Percentiles rank a stretch among this genome's conserved stretches.
phyloP scores from a whole-genome alignment of 2,113 vertebrate species.

The Cyprinodon variegatus region DNA sequence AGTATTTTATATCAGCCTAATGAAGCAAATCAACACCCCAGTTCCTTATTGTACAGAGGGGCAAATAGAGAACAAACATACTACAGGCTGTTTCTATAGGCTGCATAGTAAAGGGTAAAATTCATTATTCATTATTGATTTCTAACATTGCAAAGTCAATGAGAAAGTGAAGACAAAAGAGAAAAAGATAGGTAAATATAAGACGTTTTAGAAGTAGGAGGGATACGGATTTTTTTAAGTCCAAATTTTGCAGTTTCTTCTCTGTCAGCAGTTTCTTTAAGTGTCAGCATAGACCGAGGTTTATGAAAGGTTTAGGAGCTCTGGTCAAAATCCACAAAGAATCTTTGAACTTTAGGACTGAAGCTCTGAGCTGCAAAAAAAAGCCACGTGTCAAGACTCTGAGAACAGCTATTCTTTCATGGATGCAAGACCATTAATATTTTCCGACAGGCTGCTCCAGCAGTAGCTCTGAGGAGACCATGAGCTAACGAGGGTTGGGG shows the following conservation, averaged over 20 bases:
- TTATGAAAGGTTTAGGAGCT: conserved; percentile 3
- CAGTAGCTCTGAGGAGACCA: not conserved
- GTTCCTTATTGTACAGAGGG: not conserved
- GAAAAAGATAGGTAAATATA: conserved; percentile 11
- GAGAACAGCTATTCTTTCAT: not conserved
- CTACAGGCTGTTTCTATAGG: conserved; percentile 14
- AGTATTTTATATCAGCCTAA: not conserved
- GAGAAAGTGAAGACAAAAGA: conserved; percentile 36
- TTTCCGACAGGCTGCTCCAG: conserved; percentile 31
- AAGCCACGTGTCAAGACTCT: not conserved
- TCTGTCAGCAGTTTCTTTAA: conserved; percentile 14
- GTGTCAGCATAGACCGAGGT: not conserved
- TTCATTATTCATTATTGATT: conserved; percentile 47
- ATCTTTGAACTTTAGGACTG: not conserved
- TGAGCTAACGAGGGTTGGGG: conserved; percentile 1
- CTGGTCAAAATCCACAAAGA: not conserved
- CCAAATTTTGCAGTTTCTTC: conserved; percentile 4
- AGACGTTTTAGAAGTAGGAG: not conserved
- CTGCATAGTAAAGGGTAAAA: conserved; percentile 34
- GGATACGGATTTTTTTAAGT: not conserved
- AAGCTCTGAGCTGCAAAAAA: not conserved
- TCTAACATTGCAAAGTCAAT: conserved; percentile 2
- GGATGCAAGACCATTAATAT: conserved; percentile 35
- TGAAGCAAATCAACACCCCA: not conserved
- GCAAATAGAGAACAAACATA: conserved; percentile 12